Conservation (phyloP, 2,797 vertebrate genomes). For the Buceros bicornis region DNA sequence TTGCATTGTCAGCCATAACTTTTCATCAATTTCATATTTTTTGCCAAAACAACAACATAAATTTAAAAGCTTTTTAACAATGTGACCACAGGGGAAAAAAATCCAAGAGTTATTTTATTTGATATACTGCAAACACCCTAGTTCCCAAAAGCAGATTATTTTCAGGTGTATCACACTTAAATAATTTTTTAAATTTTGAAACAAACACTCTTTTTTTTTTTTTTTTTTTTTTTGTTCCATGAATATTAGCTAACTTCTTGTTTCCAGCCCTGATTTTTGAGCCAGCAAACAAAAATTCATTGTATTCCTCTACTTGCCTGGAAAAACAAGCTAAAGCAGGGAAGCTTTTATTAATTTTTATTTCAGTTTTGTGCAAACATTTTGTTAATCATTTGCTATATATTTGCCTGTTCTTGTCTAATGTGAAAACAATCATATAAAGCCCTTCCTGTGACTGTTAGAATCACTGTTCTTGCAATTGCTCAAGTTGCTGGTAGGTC, state of each 20-base stretch:
- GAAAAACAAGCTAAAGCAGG: neutral
- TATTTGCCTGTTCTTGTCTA: neutral
- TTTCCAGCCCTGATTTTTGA: neutral
- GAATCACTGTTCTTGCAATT: neutral
- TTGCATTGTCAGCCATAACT: conserved; percentile 42
- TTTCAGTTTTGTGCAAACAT: neutral
- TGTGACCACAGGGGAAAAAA: neutral
- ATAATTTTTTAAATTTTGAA: neutral
- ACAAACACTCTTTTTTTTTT: neutral
- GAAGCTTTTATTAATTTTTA: neutral
- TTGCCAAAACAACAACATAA: conserved; percentile 28
- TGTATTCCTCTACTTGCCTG: neutral
- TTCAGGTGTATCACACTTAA: neutral
- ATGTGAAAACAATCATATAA: neutral
- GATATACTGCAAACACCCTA: neutral
- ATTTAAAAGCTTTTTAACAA: conserved; percentile 52
- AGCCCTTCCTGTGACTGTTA: neutral
- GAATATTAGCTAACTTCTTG: neutral
- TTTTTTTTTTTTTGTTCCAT: neutral
- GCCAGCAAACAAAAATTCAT: neutral
- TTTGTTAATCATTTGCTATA: neutral
- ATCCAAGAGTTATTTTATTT: neutral
- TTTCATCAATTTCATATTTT: conserved; percentile 53
- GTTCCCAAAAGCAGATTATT: neutral
- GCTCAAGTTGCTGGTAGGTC: neutral